A percentile compares a stretch with the other conserved stretches of the same genome.
Evolutionary conservation across 2,888 invertebrate genomes (phyloP).

Genomic region (Leucoma salicis): DNA sequence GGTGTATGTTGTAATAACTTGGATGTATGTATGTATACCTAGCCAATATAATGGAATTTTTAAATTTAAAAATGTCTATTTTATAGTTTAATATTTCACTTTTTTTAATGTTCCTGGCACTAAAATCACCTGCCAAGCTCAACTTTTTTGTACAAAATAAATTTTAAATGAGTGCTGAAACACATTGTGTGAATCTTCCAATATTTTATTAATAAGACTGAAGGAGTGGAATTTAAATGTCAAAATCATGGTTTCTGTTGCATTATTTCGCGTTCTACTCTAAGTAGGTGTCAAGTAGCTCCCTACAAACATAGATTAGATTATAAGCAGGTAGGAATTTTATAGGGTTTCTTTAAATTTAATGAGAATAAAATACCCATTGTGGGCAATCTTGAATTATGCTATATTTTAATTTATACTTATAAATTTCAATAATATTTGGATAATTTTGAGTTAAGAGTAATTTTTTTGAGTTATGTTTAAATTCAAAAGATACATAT

Average conservation of each 20-base stretch:
- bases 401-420: too few species aligned
- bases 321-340: too few species aligned
- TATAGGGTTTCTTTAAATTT: too few species aligned
- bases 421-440: too few species aligned
- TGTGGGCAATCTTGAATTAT: too few species aligned
- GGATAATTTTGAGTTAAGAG: too few species aligned
- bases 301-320: background rate
- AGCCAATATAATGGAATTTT: slow-evolving; percentile 20
- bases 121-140: slow-evolving; percentile 36
- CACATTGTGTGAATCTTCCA: slow-evolving; percentile 38
- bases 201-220: slow-evolving; percentile 56
- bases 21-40: slow-evolving; percentile 29
- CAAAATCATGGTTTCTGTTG: slow-evolving; percentile 14
- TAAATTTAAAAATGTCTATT: slow-evolving; percentile 17
- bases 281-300: slow-evolving; percentile 31
- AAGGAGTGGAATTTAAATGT: slow-evolving; percentile 44
- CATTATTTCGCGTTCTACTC: slow-evolving; percentile 41
- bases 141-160: slow-evolving; percentile 56
- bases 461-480: too few species aligned
- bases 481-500: too few species aligned
- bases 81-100: slow-evolving; percentile 6
- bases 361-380: too few species aligned
- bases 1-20: slow-evolving; percentile 35
- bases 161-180: slow-evolving; percentile 34
- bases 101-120: slow-evolving; percentile 24